phyloP scores from a whole-genome alignment of 2,888 invertebrate species.

The Perizoma flavofasciatum region DNA sequence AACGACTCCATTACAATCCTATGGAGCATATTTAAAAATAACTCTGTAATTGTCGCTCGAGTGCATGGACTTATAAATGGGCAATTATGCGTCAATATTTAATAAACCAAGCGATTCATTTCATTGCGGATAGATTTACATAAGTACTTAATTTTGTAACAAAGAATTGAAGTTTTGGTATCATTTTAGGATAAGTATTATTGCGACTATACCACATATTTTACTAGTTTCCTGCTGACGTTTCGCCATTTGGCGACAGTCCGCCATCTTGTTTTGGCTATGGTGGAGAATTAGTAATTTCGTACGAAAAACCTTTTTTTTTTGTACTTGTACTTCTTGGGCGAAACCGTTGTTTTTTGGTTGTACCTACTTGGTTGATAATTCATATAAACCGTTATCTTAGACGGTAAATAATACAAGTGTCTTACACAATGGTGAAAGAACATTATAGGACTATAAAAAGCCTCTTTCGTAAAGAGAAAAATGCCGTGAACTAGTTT shows the following conservation, averaged over 20 bases:
- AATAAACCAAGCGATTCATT: slow-evolving; percentile 18
- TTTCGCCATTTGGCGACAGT: slow-evolving; percentile 28
- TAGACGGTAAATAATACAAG: too few species aligned
- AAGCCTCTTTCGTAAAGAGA: too few species aligned
- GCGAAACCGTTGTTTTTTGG: too few species aligned
- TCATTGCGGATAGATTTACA: slow-evolving; percentile 10
- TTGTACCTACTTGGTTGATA: too few species aligned
- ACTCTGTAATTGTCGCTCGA: slow-evolving; percentile 27
- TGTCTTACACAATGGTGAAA: too few species aligned
- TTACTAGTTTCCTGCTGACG: too few species aligned
- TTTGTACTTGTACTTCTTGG: background rate
- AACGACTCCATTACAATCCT: slow-evolving; percentile 29
- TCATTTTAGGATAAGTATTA: background rate
- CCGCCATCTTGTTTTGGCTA: slow-evolving; percentile 33
- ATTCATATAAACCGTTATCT: too few species aligned
- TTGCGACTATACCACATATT: background rate
- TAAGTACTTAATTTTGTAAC: background rate
- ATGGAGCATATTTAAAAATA: slow-evolving; percentile 20
- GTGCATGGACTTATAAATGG: slow-evolving; percentile 30
- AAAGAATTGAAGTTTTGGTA: too few species aligned
- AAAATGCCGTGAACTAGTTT: too few species aligned
- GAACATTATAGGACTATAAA: too few species aligned
- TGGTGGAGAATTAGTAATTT: slow-evolving; percentile 22
- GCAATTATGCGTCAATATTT: slow-evolving; percentile 31
- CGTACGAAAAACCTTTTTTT: background rate